Evolutionary conservation across 2,113 vertebrate species (phyloP).

Genomic region (Bambusicola thoracicus): DNA sequence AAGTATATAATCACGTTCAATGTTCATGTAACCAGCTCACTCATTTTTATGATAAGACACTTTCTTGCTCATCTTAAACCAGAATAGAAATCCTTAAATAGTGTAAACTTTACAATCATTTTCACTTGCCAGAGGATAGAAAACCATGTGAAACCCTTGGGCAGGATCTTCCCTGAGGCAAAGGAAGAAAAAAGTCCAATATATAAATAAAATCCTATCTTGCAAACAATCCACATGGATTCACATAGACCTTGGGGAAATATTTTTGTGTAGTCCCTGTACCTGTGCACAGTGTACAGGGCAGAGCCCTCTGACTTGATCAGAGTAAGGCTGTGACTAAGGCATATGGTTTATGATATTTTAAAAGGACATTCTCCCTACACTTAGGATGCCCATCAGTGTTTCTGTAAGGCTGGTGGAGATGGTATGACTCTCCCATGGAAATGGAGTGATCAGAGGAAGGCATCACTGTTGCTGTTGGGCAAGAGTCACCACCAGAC

Average conservation of each 20-base stretch:
- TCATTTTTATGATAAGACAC: background rate
- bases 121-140: background rate
- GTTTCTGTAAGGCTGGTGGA: background rate
- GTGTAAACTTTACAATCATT: background rate
- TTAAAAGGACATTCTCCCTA: background rate
- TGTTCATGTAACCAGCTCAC: background rate
- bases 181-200: background rate
- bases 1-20: background rate
- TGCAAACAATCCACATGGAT: background rate
- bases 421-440: background rate
- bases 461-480: constrained; percentile 13
- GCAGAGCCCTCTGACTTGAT: background rate
- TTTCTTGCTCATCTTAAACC: background rate
- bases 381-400: background rate
- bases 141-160: background rate
- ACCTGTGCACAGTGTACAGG: background rate
- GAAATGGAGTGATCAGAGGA: background rate
- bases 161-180: background rate
- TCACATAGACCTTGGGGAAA: background rate
- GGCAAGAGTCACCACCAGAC: background rate
- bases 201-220: background rate
- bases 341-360: background rate
- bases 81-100: background rate
- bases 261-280: background rate
- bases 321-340: background rate